Conservation (phyloP, 1,140 invertebrate genomes). For the Trachymyrmex septentrionalis region DNA sequence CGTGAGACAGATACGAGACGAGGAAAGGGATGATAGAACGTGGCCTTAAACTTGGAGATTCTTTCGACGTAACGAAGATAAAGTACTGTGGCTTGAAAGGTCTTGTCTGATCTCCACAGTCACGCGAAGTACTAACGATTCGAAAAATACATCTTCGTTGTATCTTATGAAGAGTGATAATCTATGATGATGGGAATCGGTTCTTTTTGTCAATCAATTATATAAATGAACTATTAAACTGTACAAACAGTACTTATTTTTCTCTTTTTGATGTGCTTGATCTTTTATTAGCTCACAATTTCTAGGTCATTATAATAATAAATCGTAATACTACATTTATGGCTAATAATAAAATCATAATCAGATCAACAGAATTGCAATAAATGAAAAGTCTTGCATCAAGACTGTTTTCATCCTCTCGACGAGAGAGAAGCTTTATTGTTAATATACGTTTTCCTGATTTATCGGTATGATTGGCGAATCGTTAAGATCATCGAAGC, state of each 20-base stretch:
- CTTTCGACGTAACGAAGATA: slow-evolving; percentile 63
- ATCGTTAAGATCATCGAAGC: slow-evolving; percentile 25
- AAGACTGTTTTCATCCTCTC: neutral
- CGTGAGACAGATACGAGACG: neutral
- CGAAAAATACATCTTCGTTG: slow-evolving; percentile 59
- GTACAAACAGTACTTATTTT: neutral
- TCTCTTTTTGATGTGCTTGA: neutral
- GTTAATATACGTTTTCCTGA: neutral
- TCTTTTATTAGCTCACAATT: neutral
- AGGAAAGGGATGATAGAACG: slow-evolving; percentile 13
- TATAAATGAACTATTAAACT: neutral
- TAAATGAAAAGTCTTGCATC: neutral
- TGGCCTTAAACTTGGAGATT: slow-evolving; percentile 56
- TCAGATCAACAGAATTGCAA: neutral
- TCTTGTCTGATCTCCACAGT: slow-evolving; percentile 57
- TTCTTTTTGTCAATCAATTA: slow-evolving; percentile 20
- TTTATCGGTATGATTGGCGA: slow-evolving; percentile 26
- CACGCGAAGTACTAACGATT: slow-evolving; percentile 57
- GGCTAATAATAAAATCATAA: neutral
- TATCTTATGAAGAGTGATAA: slow-evolving; percentile 58
- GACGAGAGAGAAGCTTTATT: neutral
- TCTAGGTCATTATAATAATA: neutral
- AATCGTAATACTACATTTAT: neutral
- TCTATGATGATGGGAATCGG: neutral
- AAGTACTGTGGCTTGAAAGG: slow-evolving; percentile 47